Percentiles rank a stretch among this genome's conserved stretches.
Conservation (phyloP, 2,888 invertebrate species). For the Lasioglossum marginatum region DNA sequence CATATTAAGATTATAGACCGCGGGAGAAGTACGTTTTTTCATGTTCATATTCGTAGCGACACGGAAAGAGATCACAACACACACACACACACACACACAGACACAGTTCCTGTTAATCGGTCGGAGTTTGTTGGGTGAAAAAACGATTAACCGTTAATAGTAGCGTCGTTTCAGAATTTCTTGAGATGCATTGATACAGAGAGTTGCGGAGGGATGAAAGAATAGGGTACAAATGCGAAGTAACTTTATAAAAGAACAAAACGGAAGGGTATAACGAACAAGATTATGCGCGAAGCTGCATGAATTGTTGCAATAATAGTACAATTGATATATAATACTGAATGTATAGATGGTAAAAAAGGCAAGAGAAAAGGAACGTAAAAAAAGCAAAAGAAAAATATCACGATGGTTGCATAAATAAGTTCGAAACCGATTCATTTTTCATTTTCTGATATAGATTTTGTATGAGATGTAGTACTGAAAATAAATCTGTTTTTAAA, state of each 20-base stretch:
- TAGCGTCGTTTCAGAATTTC: constrained; percentile 59
- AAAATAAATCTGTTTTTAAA: constrained; percentile 80
- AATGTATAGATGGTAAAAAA: constrained; percentile 57
- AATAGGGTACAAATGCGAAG: constrained; percentile 71
- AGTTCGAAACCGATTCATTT: constrained; percentile 69
- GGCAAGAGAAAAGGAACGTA: constrained; percentile 24
- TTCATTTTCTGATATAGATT: constrained; percentile 77
- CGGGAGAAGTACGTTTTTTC: constrained; percentile 40
- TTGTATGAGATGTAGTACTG: constrained; percentile 78
- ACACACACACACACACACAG: neutral
- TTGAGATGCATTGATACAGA: constrained; percentile 60
- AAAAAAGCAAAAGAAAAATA: neutral
- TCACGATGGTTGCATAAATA: constrained; percentile 57
- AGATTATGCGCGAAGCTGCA: constrained; percentile 69
- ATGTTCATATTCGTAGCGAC: constrained; percentile 40
- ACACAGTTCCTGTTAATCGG: constrained; percentile 54
- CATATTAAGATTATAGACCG: constrained; percentile 18
- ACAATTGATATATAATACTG: constrained; percentile 68
- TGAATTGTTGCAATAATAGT: constrained; percentile 75
- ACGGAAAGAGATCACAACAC: constrained; percentile 21
- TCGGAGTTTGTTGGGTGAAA: constrained; percentile 17
- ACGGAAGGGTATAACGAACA: constrained; percentile 55
- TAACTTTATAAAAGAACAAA: constrained; percentile 64
- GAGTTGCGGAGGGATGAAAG: constrained; percentile 38
- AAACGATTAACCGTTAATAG: constrained; percentile 26